Evolutionary conservation across 2,888 invertebrate species (phyloP), one percentile per base, ranked within the genome.

Genomic region (Polymixis flavicincta): DNA sequence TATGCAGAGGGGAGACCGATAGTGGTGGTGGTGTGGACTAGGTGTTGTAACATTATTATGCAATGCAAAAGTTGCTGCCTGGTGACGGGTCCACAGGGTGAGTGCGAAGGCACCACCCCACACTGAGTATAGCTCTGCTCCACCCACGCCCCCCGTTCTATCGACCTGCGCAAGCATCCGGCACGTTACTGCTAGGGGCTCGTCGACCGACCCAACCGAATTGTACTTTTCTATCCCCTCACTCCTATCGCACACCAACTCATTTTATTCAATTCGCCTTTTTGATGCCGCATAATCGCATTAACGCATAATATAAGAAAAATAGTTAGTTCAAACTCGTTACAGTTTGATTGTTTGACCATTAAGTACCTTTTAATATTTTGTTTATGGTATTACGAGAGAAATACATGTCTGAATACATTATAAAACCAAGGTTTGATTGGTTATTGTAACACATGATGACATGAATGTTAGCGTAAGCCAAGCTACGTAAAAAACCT

Each of bases 91-190:
- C 82, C 82, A 81, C 90, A 91, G 96, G 92, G 96, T 95, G 94
- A 96, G 95, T 90, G 95, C 94, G 93, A 95, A 95, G 91, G 96
- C 92, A 92, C 94, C 96, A 92, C 96, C 93, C 93, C 91, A 92
- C 92, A 92, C 91, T 90, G 92, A 91, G 90, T 92, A 92, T 80
- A 91, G 91, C 91, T 91, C 92, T 91, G 90, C 93, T 92, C 94
- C 93, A 94, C 95, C 95, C 95, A 92, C 94, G 88, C 91, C 91
- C 92, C 93, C 91, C 92, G 93, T 93, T 94, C 93, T 96, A 94
- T 95, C 96, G 96, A 96, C 96, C 96, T 95, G 95, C 95, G 95
- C 96, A 91, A 91, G 93, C 92, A 92, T 92, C 93, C 90, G 91
- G 88, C 82, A 89, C 87, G 87, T 83, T 87, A 89, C 89, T 86